These are phyloP conservation scores for Platichthys stellatus DNA, from an alignment of 2,113 vertebrate genomes.

Conservation along the genomic window DNA sequence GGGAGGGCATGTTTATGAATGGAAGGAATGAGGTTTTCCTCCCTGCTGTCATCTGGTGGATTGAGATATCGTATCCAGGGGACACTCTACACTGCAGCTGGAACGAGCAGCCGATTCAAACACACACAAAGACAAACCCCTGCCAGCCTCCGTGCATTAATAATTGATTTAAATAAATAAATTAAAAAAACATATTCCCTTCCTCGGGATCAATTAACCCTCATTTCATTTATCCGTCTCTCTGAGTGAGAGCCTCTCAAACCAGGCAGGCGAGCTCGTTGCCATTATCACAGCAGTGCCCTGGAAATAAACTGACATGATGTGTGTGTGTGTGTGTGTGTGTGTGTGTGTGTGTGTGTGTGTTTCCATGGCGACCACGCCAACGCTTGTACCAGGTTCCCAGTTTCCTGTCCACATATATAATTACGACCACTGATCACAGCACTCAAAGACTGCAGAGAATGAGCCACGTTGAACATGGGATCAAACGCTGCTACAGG, in stretches of 20 bases:
- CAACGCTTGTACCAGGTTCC: slow-evolving; percentile 64
- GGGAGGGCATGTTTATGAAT: slow-evolving; percentile 62
- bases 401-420: slow-evolving; percentile 72
- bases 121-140: slow-evolving; percentile 6
- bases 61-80: slow-evolving; percentile 28
- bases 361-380: slow-evolving; percentile 75
- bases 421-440: slow-evolving; percentile 68
- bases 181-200: not conserved
- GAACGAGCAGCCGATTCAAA: slow-evolving; percentile 27
- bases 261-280: slow-evolving; percentile 25
- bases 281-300: slow-evolving; percentile 66
- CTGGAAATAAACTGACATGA: slow-evolving; percentile 76
- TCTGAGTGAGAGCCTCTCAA: slow-evolving; percentile 31
- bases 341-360: slow-evolving; percentile 46
- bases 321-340: slow-evolving; percentile 32
- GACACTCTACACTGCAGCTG: not conserved
- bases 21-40: slow-evolving; percentile 73
- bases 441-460: slow-evolving; percentile 35
- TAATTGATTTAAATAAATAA: slow-evolving; percentile 5
- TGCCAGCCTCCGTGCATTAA: not conserved
- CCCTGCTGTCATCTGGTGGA: slow-evolving; percentile 41
- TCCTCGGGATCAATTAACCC: not conserved
- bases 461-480: not conserved
- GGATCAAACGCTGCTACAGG: not conserved
- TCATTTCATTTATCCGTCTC: slow-evolving; percentile 17